Evolutionary conservation across 1,140 invertebrate species (phyloP).

Genomic region (Harpegnathos saltator): DNA sequence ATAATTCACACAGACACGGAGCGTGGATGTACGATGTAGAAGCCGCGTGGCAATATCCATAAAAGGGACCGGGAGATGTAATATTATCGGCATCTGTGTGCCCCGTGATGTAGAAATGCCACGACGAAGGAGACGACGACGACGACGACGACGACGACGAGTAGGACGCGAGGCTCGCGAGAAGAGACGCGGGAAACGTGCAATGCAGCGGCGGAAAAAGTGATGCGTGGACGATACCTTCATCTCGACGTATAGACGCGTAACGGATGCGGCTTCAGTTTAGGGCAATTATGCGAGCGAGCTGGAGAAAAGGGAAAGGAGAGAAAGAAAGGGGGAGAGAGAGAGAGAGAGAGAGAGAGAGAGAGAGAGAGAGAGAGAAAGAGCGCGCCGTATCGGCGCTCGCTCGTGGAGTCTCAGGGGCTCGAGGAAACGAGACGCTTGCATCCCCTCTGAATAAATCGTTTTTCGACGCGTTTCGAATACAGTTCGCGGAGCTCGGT

Average conservation of each 20-base stretch:
- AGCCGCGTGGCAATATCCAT: slow-evolving; percentile 83
- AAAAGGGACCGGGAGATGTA: slow-evolving; percentile 83
- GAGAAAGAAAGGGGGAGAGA: too few relatives aligned
- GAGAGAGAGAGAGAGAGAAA: background rate
- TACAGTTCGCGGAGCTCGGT: slow-evolving; percentile 47
- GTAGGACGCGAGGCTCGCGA: slow-evolving; percentile 48
- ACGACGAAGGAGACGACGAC: slow-evolving; percentile 58
- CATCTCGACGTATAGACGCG: slow-evolving; percentile 42
- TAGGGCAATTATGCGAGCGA: slow-evolving; percentile 28
- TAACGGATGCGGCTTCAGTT: slow-evolving; percentile 67
- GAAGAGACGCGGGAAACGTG: slow-evolving; percentile 11
- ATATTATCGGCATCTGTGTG: slow-evolving; percentile 84
- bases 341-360: background rate
- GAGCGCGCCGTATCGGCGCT: too few relatives aligned
- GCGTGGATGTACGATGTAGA: slow-evolving; percentile 50
- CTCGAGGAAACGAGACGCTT: background rate
- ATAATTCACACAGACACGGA: slow-evolving; percentile 63
- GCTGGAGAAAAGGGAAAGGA: too few relatives aligned
- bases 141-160: slow-evolving; percentile 66
- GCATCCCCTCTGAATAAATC: slow-evolving; percentile 68
- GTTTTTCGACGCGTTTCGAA: slow-evolving; percentile 76
- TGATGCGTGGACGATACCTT: slow-evolving; percentile 59
- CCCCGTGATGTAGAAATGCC: slow-evolving; percentile 59
- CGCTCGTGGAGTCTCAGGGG: slow-evolving; percentile 3
- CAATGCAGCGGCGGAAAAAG: slow-evolving; percentile 51